A percentile compares a stretch with the other conserved stretches of the same genome.
phyloP scores from a whole-genome alignment of 2,113 vertebrate genomes.

The Monopterus albus region DNA sequence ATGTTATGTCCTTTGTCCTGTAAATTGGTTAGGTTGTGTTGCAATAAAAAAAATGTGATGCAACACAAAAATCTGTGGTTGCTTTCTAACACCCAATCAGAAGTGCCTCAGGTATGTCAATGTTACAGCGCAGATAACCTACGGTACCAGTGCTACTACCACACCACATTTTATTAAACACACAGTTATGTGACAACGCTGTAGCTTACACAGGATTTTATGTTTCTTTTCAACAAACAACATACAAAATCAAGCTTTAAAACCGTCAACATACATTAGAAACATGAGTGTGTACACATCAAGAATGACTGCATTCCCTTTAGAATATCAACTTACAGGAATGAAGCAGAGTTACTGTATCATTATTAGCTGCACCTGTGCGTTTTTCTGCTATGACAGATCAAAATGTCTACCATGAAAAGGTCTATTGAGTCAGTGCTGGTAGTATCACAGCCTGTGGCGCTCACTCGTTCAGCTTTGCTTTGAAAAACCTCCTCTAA shows the following conservation, averaged over 20 bases:
- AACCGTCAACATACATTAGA: neutral
- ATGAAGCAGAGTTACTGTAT: neutral
- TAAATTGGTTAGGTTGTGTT: no score
- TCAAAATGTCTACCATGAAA: neutral
- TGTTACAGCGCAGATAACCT: no score
- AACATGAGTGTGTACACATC: neutral
- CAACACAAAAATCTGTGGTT: no score
- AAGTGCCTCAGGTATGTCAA: no score
- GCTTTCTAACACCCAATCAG: no score
- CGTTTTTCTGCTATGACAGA: neutral
- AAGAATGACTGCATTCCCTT: neutral
- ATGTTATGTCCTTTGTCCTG: no score
- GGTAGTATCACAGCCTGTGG: neutral
- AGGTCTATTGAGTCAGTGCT: neutral
- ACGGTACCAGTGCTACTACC: neutral
- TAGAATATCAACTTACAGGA: neutral
- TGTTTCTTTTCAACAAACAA: neutral
- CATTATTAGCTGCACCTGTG: conserved; percentile 5
- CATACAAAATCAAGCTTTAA: neutral
- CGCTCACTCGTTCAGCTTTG: neutral
- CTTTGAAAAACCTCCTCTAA: neutral
- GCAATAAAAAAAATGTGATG: no score
- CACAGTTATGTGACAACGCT: neutral
- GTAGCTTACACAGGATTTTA: neutral
- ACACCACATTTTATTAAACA: neutral